Evolutionary conservation across 1,140 invertebrate species (phyloP).

Genomic region (Harlomillsia oculata): DNA sequence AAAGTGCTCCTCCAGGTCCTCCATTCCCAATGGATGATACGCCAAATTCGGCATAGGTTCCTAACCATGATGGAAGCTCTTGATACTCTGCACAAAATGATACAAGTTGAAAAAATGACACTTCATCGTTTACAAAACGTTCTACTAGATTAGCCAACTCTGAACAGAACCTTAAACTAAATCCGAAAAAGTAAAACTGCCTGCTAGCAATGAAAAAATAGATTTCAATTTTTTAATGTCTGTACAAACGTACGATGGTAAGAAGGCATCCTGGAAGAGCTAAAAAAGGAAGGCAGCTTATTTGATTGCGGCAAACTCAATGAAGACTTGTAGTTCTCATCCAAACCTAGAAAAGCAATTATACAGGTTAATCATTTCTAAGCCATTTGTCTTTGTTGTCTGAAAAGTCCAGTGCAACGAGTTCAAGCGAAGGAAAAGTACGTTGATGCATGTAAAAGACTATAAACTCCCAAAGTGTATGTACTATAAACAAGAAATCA

Average conservation of each 20-base stretch:
- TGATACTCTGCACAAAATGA: too few relatives aligned
- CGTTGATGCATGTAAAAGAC: too few relatives aligned
- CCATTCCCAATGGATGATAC: conserved; percentile 3
- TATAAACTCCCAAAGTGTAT: too few relatives aligned
- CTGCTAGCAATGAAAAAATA: too few relatives aligned
- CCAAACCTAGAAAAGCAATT: conserved; percentile 11
- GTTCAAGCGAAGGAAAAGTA: too few relatives aligned
- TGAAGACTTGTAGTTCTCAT: conserved; percentile 13
- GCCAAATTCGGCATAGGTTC: background rate
- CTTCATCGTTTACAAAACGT: background rate
- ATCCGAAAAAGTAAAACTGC: too few relatives aligned
- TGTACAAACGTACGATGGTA: conserved; percentile 13
- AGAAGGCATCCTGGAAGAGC: background rate
- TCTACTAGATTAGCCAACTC: background rate
- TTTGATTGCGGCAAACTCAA: conserved; percentile 18
- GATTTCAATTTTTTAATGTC: too few relatives aligned
- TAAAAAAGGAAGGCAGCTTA: conserved; percentile 13
- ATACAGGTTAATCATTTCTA: too few relatives aligned
- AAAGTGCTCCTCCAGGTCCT: conserved; percentile 6
- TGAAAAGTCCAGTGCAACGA: too few relatives aligned
- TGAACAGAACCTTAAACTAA: too few relatives aligned
- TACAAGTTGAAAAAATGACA: background rate
- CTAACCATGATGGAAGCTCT: conserved; percentile 6
- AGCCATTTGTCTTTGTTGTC: too few relatives aligned
- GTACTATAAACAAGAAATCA: background rate